phyloP scores from a whole-genome alignment of 37 sponge, comb jelly and placozoan species.

The Chondrilla cf. caribensis region DNA sequence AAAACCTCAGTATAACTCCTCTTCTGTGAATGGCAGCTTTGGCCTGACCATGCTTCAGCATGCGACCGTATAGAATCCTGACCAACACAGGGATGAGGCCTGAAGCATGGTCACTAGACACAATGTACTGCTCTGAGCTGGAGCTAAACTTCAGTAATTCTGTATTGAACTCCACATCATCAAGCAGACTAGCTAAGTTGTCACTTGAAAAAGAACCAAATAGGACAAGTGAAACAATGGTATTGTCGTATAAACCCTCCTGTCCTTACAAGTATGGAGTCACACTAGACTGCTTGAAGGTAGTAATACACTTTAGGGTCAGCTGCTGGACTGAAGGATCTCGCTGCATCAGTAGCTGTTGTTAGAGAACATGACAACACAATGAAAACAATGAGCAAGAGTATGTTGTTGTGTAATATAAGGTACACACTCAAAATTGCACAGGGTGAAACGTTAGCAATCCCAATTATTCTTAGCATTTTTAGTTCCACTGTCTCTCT shows the following conservation, averaged over 20 bases:
- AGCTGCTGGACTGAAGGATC: slow-evolving; percentile 66
- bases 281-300: slow-evolving; percentile 58
- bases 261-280: slow-evolving; percentile 58
- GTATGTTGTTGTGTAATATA: no score
- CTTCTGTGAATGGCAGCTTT: slow-evolving; percentile 50
- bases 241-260: not conserved
- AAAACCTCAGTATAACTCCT: slow-evolving; percentile 61
- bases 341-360: slow-evolving; percentile 72
- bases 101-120: slow-evolving; percentile 56
- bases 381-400: not conserved
- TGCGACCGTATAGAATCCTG: slow-evolving; percentile 72
- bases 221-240: not conserved
- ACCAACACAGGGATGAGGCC: slow-evolving; percentile 64
- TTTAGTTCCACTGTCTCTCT: no score
- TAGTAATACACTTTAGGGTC: slow-evolving; percentile 67
- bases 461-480: no score
- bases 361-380: not conserved
- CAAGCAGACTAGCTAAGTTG: slow-evolving; percentile 54
- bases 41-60: slow-evolving; percentile 38
- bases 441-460: no score
- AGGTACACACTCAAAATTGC: no score
- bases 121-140: slow-evolving; percentile 40
- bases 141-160: slow-evolving; percentile 62
- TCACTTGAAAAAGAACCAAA: slow-evolving; percentile 38
- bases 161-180: slow-evolving; percentile 64